phyloP scores from a whole-genome alignment of 2,113 vertebrate genomes.

The Argyrosomus japonicus region DNA sequence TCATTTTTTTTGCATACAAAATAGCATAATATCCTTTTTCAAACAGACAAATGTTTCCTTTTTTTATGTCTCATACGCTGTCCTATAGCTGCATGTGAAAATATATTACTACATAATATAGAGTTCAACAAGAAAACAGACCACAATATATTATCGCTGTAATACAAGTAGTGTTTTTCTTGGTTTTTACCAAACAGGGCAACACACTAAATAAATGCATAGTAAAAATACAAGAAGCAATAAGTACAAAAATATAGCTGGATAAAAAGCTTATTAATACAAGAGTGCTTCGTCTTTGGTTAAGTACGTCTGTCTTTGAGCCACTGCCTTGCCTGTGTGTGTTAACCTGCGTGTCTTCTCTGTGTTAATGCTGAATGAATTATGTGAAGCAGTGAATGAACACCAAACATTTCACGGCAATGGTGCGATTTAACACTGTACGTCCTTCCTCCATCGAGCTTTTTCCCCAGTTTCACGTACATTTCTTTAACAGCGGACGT shows the following conservation, averaged over 20 bases:
- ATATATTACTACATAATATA: slow-evolving; percentile 89
- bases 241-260: slow-evolving; percentile 81
- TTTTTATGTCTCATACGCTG: slow-evolving; percentile 71
- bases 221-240: slow-evolving; percentile 74
- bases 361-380: background rate
- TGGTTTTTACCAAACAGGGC: slow-evolving; percentile 56
- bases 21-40: slow-evolving; percentile 75
- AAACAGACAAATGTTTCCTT: slow-evolving; percentile 75
- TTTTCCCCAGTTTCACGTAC: slow-evolving; percentile 45
- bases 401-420: slow-evolving; percentile 21
- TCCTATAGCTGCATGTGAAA: slow-evolving; percentile 85
- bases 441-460: slow-evolving; percentile 18
- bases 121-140: slow-evolving; percentile 75
- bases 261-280: slow-evolving; percentile 81
- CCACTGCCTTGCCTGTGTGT: slow-evolving; percentile 12
- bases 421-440: background rate
- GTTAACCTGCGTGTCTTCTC: slow-evolving; percentile 2
- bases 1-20: slow-evolving; percentile 81
- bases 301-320: slow-evolving; percentile 63
- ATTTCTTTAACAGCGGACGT: slow-evolving; percentile 46
- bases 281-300: slow-evolving; percentile 83
- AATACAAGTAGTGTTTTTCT: slow-evolving; percentile 73
- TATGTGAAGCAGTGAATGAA: slow-evolving; percentile 12
- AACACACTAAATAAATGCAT: slow-evolving; percentile 69
- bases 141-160: slow-evolving; percentile 86